Base-by-base conservation (phyloP, 2,113 vertebrate genomes). In the Pomatorhinus ruficollis region DNA sequence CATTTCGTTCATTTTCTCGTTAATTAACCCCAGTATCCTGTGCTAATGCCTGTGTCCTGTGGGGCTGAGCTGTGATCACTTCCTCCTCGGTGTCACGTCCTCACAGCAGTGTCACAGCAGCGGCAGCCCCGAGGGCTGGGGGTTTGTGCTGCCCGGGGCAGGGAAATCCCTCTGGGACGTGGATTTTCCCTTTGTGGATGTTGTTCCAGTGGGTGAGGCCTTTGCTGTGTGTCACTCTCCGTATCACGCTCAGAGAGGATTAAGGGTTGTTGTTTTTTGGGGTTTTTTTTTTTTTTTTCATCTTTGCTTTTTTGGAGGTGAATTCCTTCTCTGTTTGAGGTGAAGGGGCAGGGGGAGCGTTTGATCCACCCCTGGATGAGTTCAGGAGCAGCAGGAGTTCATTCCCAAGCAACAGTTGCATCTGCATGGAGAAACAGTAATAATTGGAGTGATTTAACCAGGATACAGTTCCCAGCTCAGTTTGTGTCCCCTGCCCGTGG, bases 21-120 rank as follows among this genome's bases (percentile, higher is more conserved):
- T 35, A 3, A 33, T 71, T 35, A 42, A 12, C 30, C 33, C 2
- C 47, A 2, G 15, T 1, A 0, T 50, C 60, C 52, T 47, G 80
- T 44, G 89, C 7, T 76, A 18, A 12, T 18, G 31, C 8, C 14
- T 0, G 0, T 6, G 0, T 24, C 10, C 30, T 0, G 2, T 0
- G 33, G 52, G 83, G 60, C 89, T 66, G 72, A 10, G 31, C 91
- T 23, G 21, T 72, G 3, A 4, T 27, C 9, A n/a, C 44, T 93
- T 71, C 90, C 93, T 75, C 2, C 25, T 66, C 28, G 2, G 7
- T 44, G 91, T 93, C 79, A 59, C 33, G 5, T 75, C 49, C 53
- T 65, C 45, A 0, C 3, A 3, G 1, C 6, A 42, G 42, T 16
- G 13, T 49, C 61, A 5, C 49, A 5, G 63, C 66, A 5, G 44